These are phyloP conservation scores for Lithobates sylvaticus DNA, from an alignment of 2,797 vertebrate species.

Conservation along the genomic window DNA sequence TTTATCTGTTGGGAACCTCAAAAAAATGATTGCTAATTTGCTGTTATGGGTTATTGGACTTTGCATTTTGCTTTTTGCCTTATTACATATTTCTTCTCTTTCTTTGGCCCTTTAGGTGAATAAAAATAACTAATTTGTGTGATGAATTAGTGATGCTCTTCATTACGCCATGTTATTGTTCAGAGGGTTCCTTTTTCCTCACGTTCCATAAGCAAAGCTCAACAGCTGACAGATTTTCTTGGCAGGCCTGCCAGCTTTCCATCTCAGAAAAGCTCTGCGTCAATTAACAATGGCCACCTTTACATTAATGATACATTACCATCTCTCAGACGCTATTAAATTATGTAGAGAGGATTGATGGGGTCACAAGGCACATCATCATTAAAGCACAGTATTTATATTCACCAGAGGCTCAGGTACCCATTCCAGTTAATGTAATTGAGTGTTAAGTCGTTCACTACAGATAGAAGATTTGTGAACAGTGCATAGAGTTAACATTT, in stretches of 20 bases:
- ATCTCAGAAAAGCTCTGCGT: slow-evolving; percentile 21
- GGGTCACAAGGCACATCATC: slow-evolving; percentile 46
- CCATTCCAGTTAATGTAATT: slow-evolving; percentile 22
- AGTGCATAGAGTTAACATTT: not conserved
- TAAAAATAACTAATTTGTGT: not conserved
- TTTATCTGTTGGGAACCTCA: no score
- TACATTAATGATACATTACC: slow-evolving; percentile 47
- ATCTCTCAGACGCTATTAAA: slow-evolving; percentile 40
- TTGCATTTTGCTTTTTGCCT: no score
- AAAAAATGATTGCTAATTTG: no score
- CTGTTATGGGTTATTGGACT: no score
- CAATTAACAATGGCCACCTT: slow-evolving; percentile 46
- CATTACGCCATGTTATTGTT: not conserved
- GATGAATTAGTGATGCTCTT: not conserved
- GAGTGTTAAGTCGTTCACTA: slow-evolving; percentile 12
- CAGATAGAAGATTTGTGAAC: slow-evolving; percentile 9
- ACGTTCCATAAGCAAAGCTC: not conserved
- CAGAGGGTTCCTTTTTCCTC: not conserved
- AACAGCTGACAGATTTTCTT: not conserved
- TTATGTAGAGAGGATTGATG: slow-evolving; percentile 40
- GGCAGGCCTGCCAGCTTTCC: slow-evolving; percentile 17
- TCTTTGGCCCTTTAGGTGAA: no score
- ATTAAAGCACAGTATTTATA: slow-evolving; percentile 43
- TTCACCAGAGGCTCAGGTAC: slow-evolving; percentile 36
- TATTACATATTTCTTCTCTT: no score